A percentile compares a stretch with the other conserved stretches of the same genome.
Evolutionary conservation across 1,140 invertebrate genomes (phyloP).

Genomic region (Conus ventricosus): DNA sequence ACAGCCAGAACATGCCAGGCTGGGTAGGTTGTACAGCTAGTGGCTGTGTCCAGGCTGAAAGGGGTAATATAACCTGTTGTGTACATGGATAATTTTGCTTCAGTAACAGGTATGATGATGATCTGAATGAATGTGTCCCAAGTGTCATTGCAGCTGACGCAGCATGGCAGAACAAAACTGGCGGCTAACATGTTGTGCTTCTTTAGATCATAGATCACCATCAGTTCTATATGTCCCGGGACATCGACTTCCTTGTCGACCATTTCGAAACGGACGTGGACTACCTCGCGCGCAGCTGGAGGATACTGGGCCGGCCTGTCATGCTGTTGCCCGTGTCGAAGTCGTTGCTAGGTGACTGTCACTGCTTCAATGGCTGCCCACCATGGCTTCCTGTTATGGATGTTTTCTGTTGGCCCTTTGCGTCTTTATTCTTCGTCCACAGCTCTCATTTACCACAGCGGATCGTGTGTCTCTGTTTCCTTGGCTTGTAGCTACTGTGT

Average conservation of each 20-base stretch:
- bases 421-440: not conserved
- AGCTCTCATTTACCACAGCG: not conserved
- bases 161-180: not conserved
- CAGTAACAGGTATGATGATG: no score
- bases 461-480: not conserved
- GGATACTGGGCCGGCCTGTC: conserved; percentile 77
- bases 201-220: conserved; percentile 80
- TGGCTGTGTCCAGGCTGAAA: no score
- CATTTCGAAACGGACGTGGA: conserved; percentile 72
- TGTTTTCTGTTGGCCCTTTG: not conserved
- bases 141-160: no score
- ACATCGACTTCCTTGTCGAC: conserved; percentile 72
- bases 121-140: no score
- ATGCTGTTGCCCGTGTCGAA: conserved; percentile 79
- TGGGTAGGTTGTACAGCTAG: no score
- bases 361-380: not conserved
- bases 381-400: not conserved
- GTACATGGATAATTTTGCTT: no score
- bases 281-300: conserved; percentile 71
- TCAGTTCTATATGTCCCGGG: conserved; percentile 74
- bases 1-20: no score
- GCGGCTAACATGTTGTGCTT: not conserved
- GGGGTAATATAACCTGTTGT: no score
- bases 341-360: conserved; percentile 90
- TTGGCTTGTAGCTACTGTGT: not conserved